Percentiles rank a stretch among this genome's conserved stretches.
Conservation (phyloP, 2,113 vertebrate species). For the Isurus oxyrinchus region DNA sequence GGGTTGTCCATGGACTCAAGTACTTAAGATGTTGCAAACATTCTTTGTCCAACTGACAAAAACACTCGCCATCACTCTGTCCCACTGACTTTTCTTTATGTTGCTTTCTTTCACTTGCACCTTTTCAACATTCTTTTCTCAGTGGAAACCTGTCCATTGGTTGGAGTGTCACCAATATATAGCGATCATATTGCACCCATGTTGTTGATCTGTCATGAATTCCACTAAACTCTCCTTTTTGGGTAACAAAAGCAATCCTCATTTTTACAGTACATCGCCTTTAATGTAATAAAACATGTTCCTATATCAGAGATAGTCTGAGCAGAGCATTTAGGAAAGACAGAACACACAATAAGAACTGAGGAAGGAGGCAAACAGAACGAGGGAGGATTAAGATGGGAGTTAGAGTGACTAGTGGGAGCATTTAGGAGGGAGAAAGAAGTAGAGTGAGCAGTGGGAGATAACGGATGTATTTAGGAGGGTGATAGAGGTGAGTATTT, state of each 20-base stretch:
- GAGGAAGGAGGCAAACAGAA: background rate
- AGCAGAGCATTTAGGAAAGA: background rate
- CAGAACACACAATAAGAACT: background rate
- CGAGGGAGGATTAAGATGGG: background rate
- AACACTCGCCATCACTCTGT: background rate
- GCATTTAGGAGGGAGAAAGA: background rate
- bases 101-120: background rate
- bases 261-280: background rate
- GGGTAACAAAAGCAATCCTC: background rate
- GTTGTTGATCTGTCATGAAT: background rate
- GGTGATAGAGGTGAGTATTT: too few relatives aligned
- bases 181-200: background rate
- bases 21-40: background rate
- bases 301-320: background rate
- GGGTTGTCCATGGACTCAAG: background rate
- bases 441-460: too few relatives aligned
- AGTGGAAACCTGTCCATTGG: background rate
- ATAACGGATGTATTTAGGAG: background rate
- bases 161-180: background rate
- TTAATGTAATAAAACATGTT: background rate
- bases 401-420: background rate
- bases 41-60: background rate
- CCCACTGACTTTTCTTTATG: background rate
- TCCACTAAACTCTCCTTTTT: background rate
- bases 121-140: background rate